Percentiles rank a stretch among this genome's conserved stretches.
These are phyloP conservation scores for Ara ararauna DNA, from an alignment of 2,797 vertebrate species.

Conservation along the genomic window DNA sequence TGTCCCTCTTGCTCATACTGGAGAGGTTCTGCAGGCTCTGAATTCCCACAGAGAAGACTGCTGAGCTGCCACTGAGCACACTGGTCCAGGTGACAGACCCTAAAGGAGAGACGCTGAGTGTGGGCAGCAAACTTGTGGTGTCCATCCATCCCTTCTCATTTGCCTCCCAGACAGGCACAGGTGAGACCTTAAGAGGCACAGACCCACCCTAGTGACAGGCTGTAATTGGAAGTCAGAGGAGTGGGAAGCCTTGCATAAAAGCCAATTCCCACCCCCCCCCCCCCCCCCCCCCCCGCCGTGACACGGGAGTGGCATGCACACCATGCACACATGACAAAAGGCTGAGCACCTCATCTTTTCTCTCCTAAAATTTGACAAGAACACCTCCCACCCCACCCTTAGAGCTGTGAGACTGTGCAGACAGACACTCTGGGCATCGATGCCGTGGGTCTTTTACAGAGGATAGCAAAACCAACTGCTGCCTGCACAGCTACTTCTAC, in stretches of 20 bases:
- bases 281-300: neutral
- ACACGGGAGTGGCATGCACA: neutral
- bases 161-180: neutral
- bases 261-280: too few species aligned
- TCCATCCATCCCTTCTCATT: neutral
- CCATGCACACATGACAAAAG: neutral
- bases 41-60: conserved; percentile 39
- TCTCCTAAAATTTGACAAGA: neutral
- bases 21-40: conserved; percentile 29
- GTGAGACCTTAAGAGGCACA: neutral
- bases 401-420: neutral
- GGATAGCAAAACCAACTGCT: neutral
- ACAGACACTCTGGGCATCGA: neutral
- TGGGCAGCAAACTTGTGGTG: neutral
- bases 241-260: neutral
- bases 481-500: neutral
- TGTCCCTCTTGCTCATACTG: neutral
- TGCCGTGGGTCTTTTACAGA: neutral
- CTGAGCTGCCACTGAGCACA: neutral
- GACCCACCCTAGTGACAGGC: neutral
- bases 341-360: neutral
- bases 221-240: neutral
- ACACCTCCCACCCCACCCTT: neutral
- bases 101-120: neutral
- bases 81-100: neutral